Evolutionary conservation across 2,888 invertebrate species (phyloP).

Genomic region (Siphlonurus alternatus): DNA sequence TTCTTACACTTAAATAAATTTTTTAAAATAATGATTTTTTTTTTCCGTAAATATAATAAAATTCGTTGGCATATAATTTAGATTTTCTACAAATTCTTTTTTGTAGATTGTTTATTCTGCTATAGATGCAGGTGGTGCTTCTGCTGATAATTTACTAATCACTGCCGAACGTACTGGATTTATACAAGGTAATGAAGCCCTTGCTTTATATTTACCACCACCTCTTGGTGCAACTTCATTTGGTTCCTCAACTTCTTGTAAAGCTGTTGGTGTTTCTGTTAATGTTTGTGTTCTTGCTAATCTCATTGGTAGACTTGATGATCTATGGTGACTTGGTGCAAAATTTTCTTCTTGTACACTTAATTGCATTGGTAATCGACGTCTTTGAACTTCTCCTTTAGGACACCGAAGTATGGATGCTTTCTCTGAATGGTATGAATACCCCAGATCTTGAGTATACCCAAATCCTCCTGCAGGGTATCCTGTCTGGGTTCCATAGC

Average conservation of each 20-base stretch:
- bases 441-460: not conserved
- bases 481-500: not conserved
- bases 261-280: not conserved
- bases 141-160: not conserved
- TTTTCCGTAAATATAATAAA: not conserved
- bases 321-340: not conserved
- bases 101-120: not conserved
- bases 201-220: not conserved
- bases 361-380: not conserved
- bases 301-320: not conserved
- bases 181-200: not conserved
- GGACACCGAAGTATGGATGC: not conserved
- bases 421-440: not conserved
- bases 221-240: not conserved
- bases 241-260: not conserved
- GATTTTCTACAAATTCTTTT: not conserved
- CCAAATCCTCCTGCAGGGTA: not conserved
- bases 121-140: not conserved
- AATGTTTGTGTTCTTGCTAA: not conserved
- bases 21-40: too few relatives aligned
- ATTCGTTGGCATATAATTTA: not conserved
- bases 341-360: not conserved
- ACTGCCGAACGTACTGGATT: not conserved
- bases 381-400: not conserved
- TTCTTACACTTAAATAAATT: too few relatives aligned